phyloP scores from a whole-genome alignment of 1,140 invertebrate species.

The Listronotus oregonensis region DNA sequence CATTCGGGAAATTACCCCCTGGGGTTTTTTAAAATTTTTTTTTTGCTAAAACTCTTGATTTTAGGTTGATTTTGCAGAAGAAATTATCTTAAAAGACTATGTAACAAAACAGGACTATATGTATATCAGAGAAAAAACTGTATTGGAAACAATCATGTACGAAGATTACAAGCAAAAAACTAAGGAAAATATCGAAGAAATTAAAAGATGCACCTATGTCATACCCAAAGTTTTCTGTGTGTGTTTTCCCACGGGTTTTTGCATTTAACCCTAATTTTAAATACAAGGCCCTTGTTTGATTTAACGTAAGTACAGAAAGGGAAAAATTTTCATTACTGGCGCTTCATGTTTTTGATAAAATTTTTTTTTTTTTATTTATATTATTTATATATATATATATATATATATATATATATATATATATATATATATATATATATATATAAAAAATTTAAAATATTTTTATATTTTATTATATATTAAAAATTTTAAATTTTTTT shows the following conservation, averaged over 20 bases:
- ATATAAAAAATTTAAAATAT: too few species aligned
- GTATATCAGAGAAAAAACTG: constrained; percentile 69
- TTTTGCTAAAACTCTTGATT: neutral
- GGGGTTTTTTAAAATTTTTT: too few species aligned
- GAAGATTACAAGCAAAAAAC: constrained; percentile 70
- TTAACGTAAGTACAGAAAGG: constrained; percentile 67
- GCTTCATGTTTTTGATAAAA: too few species aligned
- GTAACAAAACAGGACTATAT: constrained; percentile 62
- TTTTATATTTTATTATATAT: too few species aligned
- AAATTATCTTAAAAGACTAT: constrained; percentile 44
- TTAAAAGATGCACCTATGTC: constrained; percentile 71
- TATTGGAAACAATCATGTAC: constrained; percentile 69
- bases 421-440: too few species aligned
- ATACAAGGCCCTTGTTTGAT: constrained; percentile 65
- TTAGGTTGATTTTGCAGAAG: constrained; percentile 32
- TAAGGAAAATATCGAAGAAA: constrained; percentile 61
- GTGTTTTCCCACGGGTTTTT: constrained; percentile 69
- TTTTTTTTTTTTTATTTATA: too few species aligned
- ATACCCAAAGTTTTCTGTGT: constrained; percentile 68
- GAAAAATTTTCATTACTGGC: too few species aligned
- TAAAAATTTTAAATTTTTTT: too few species aligned
- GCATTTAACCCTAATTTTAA: constrained; percentile 67
- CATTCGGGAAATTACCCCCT: too few species aligned
- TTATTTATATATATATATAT: too few species aligned
- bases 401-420: too few species aligned